Base-by-base conservation (phyloP, 2,113 vertebrate genomes). In the Cyanistes caeruleus region DNA sequence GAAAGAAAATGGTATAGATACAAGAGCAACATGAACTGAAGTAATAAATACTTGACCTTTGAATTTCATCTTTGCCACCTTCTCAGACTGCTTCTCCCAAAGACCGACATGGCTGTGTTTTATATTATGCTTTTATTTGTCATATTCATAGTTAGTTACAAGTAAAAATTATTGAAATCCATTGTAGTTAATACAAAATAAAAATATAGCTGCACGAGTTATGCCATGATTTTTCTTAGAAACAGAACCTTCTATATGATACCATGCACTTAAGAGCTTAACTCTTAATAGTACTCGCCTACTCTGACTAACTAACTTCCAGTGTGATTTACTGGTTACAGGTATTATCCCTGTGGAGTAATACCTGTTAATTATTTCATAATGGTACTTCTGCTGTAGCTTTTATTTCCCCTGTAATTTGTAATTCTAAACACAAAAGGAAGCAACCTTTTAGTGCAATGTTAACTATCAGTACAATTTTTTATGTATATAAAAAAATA, bases 71-170 rank as follows among this genome's bases (percentile, higher is more conserved):
- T 82, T 84, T 89, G 48, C 76, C 79, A 75, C 18, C 51, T 87
- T 95, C 82, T 93, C 53, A 88, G 79, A 53, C 63, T 73, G 78
- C 82, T 88, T 87, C 87, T 95, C 67, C 82, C 96, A 97, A 96
- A 96, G 80, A 90, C 65, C 53, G 95, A 97, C 79, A 49, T 64
- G 64, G 64, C 86, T 80, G 23, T 53, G 69, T 27, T 92, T 95
- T 59, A 59, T 27, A 58, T 95, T 93, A 96, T 74, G 95, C 94
- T 96, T 97, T 97, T 97, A 92, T 98, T 98, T 97, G 95, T 93
- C 88, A 70, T 74, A 95, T 93, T 69, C 73, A 51, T 74, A 93
- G 97, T 98, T 98, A 98, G 97, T 97, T 97, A 97, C 95, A 97
- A 80, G 92, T 97, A 94, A 91, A 92, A 96, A 95, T 70, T 63